These are phyloP conservation scores for Odocoileus hemionus DNA, from an alignment of 2,113 vertebrate genomes.

Conservation along the genomic window DNA sequence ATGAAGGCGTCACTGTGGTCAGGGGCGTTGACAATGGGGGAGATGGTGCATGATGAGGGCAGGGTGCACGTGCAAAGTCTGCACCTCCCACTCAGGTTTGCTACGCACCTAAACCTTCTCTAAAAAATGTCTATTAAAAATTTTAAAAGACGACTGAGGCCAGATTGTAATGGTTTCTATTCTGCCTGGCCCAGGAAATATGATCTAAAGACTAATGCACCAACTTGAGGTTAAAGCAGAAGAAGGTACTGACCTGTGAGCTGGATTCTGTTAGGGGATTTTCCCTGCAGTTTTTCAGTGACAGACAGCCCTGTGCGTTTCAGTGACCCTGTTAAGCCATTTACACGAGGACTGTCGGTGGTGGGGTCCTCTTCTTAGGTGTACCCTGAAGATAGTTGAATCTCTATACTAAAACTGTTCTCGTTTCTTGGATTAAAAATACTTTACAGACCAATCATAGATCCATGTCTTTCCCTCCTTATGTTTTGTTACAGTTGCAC, in stretches of 20 bases:
- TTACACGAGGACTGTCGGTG: neutral
- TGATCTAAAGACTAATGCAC: neutral
- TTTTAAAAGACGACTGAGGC: neutral
- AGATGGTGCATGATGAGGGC: accelerated
- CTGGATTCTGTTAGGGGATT: neutral
- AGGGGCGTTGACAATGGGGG: neutral
- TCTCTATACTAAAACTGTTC: neutral
- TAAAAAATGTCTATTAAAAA: neutral
- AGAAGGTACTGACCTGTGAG: neutral
- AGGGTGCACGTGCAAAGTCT: neutral
- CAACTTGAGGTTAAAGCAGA: neutral
- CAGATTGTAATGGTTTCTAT: neutral
- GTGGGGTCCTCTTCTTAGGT: neutral
- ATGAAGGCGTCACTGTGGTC: accelerated
- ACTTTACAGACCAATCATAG: neutral
- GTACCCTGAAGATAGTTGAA: neutral
- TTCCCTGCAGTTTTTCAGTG: neutral
- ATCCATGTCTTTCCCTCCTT: neutral
- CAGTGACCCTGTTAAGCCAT: neutral
- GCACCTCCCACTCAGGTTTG: neutral
- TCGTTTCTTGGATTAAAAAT: neutral
- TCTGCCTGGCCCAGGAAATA: neutral
- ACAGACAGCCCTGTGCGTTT: neutral
- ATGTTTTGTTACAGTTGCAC: slow-evolving; percentile 50
- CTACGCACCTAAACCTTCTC: neutral